Evolutionary conservation across 2,113 vertebrate species (phyloP).

Genomic region (Saguinus imperator): DNA sequence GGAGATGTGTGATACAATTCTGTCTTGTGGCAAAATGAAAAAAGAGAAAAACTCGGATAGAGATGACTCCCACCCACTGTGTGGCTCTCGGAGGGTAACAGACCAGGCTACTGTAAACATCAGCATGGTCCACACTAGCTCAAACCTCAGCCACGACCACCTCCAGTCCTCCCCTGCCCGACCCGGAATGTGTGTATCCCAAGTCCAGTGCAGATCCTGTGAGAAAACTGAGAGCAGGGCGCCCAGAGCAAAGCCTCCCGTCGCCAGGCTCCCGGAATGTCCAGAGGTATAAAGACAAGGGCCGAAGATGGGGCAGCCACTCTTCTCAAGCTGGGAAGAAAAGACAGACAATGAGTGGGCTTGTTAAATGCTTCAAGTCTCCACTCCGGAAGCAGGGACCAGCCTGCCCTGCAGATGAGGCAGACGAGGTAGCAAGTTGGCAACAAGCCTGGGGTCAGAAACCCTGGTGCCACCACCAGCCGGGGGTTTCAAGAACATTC

Average conservation of each 20-base stretch:
- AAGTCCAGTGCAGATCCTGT: neutral
- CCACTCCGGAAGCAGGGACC: neutral
- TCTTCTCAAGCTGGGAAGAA: neutral
- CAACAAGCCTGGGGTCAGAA: neutral
- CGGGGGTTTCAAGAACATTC: neutral
- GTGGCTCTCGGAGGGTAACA: neutral
- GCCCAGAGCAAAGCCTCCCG: neutral
- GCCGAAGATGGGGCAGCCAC: neutral
- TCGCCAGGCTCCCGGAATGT: neutral
- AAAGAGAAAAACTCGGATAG: slow-evolving; percentile 47
- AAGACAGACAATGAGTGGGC: neutral
- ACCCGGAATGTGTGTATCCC: neutral
- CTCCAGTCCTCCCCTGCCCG: neutral
- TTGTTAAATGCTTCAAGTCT: neutral
- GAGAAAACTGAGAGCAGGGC: neutral
- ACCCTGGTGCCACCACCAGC: neutral
- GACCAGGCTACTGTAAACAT: neutral
- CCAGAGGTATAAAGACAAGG: neutral
- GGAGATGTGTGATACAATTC: slow-evolving; percentile 88
- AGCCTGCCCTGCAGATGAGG: neutral
- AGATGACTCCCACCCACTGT: neutral
- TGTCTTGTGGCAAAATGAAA: slow-evolving; percentile 85
- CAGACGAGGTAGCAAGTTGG: neutral
- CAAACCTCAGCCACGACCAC: neutral
- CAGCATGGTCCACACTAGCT: fast-evolving